phyloP scores from a whole-genome alignment of 2,888 invertebrate genomes.

The Cinara cedri region DNA sequence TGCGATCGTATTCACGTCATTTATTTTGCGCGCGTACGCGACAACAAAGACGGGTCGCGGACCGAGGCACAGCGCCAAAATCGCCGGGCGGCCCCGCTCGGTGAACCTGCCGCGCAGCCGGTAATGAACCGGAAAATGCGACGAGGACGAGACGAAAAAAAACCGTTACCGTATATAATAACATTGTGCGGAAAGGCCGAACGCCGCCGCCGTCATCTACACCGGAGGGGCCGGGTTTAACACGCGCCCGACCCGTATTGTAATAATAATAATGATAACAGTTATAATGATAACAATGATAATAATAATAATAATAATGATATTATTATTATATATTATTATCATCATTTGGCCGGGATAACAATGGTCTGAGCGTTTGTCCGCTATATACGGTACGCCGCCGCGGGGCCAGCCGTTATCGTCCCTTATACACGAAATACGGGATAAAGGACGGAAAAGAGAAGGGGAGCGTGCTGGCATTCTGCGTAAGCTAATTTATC shows the following conservation, averaged over 20 bases:
- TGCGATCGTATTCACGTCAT: constrained; percentile 42
- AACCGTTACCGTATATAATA: not conserved
- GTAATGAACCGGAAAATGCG: constrained; percentile 55
- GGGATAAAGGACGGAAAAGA: too few species aligned
- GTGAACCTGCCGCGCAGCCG: constrained; percentile 28
- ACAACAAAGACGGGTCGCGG: not conserved
- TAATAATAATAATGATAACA: too few species aligned
- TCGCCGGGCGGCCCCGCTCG: constrained; percentile 8
- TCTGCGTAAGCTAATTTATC: constrained; percentile 28
- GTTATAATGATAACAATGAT: too few species aligned
- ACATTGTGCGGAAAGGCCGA: not conserved
- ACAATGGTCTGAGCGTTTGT: too few species aligned
- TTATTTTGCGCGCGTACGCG: constrained; percentile 16
- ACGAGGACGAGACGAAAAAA: constrained; percentile 16
- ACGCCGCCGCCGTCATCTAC: not conserved
- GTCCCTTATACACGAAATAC: too few species aligned
- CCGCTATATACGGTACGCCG: too few species aligned
- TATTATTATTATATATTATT: too few species aligned
- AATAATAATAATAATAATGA: too few species aligned
- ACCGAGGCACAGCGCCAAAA: constrained; percentile 24
- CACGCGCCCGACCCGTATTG: too few species aligned
- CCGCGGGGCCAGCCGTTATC: too few species aligned
- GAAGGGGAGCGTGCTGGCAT: not conserved
- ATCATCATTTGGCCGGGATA: too few species aligned
- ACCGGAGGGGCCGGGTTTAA: not conserved